Base-by-base conservation (phyloP, 1,140 invertebrate species). In the Temnothorax nylanderi region DNA sequence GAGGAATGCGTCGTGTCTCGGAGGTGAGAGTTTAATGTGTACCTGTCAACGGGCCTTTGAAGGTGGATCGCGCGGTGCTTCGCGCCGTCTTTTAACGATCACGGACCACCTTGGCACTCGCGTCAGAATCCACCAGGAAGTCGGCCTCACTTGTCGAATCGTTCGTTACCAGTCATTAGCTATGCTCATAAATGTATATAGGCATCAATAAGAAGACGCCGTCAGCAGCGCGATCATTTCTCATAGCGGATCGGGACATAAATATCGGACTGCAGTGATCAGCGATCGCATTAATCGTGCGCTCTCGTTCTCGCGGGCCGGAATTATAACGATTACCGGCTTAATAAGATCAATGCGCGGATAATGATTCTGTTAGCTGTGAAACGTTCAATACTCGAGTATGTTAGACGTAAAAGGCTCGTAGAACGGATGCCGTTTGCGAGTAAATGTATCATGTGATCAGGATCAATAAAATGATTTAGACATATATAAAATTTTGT, bases 151-250 rank as follows among this genome's bases (percentile, higher is more conserved):
- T 80, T 58, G 49, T 80, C 86, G 87, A 87, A 90, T 87, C 84
- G 84, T 89, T 90, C 64, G 56, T 89, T 89, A 69, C 54, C 62
- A 69, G 62, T 76, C 75, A 64, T 89, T 89, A 86, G 87, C 41
- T 58, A 47, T 32, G 62, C 69, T 89, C 87, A 21, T 89, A 89
- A 89, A 86, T 86, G 85, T 76, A 86, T 86, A 81, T 74, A 84
- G 54, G 80, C 80, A 84, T 89, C 85, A 89, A 89, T 86, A 75
- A 77, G 56, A 72, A 88, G 88, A 89, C 75, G 32, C 60, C 84
- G 58, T 78, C 56, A 69, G 74, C 74, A 71, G 49, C 58, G 51
- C 81, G 60, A 67, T 88, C 76, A 89, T 88, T 71, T 67, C 58
- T 60, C 65, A 76, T 47, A 58, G 56, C n/a, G 47, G 69, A 74